Percentiles rank a stretch among this genome's conserved stretches.
phyloP scores from a whole-genome alignment of 2,113 vertebrate species.

The Macquaria australasica region DNA sequence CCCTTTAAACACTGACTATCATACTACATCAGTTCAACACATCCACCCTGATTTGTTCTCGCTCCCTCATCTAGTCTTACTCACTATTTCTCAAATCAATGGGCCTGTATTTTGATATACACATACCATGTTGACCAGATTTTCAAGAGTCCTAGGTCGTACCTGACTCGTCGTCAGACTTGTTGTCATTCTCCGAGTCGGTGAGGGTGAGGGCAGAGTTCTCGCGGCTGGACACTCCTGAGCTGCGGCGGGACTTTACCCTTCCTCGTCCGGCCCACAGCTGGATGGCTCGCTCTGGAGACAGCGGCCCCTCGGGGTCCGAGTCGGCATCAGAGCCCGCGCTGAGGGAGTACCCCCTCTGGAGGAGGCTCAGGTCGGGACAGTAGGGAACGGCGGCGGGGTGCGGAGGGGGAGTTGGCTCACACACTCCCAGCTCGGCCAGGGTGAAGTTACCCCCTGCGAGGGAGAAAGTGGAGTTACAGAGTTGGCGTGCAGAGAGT shows the following conservation, averaged over 20 bases:
- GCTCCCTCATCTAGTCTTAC: conserved; percentile 9
- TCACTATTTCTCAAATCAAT: conserved; percentile 2
- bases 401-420: conserved; percentile 89
- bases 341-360: conserved; percentile 93
- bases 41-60: background rate
- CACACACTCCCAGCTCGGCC: conserved; percentile 94
- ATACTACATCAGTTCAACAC: background rate
- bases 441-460: conserved; percentile 93
- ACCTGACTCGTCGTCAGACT: conserved; percentile 95
- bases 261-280: conserved; percentile 90
- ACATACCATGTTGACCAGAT: background rate
- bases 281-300: conserved; percentile 93
- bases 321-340: conserved; percentile 92
- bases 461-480: conserved; percentile 62
- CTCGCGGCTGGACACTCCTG: conserved; percentile 92
- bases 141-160: conserved; percentile 70
- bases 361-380: conserved; percentile 93
- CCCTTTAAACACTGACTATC: background rate
- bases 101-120: background rate
- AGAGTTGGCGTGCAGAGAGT: conserved; percentile 16
- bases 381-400: conserved; percentile 89
- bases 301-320: conserved; percentile 93
- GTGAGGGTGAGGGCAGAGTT: conserved; percentile 95
- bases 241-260: conserved; percentile 92
- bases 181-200: conserved; percentile 95